Conservation (phyloP, 2,797 vertebrate species). For the Galaxias olidus region DNA sequence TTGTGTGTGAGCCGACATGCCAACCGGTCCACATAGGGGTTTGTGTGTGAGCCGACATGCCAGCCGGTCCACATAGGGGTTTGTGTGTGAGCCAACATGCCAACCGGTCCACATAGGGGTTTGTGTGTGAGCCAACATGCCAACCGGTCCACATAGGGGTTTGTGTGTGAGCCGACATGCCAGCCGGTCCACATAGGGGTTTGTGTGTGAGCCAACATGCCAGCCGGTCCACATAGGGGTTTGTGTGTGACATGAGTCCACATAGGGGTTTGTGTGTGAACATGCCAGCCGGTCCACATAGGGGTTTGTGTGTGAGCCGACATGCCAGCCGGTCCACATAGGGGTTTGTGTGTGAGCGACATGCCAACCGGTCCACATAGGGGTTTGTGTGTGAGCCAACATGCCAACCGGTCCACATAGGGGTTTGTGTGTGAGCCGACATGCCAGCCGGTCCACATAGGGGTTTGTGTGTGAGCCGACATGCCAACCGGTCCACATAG, state of each 20-base stretch:
- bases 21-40: slow-evolving; percentile 70
- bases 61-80: slow-evolving; percentile 70
- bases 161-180: slow-evolving; percentile 76
- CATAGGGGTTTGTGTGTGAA: too few relatives aligned
- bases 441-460: slow-evolving; percentile 76
- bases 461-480: slow-evolving; percentile 70
- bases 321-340: slow-evolving; percentile 77
- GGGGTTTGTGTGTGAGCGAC: slow-evolving; percentile 71
- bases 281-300: slow-evolving; percentile 77
- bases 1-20: slow-evolving; percentile 76
- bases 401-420: slow-evolving; percentile 77
- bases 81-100: slow-evolving; percentile 76
- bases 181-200: slow-evolving; percentile 70
- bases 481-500: slow-evolving; percentile 77
- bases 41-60: slow-evolving; percentile 76
- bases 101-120: slow-evolving; percentile 70
- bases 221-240: slow-evolving; percentile 70
- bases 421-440: slow-evolving; percentile 70
- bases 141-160: slow-evolving; percentile 70
- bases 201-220: slow-evolving; percentile 76
- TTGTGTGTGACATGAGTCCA: slow-evolving; percentile 4
- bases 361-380: slow-evolving; percentile 77
- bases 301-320: slow-evolving; percentile 70
- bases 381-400: slow-evolving; percentile 70
- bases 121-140: slow-evolving; percentile 76